A percentile compares a stretch with the other conserved stretches of the same genome.
Conservation (phyloP, 2,797 vertebrate species). For the Halcyon smyrnensis region DNA sequence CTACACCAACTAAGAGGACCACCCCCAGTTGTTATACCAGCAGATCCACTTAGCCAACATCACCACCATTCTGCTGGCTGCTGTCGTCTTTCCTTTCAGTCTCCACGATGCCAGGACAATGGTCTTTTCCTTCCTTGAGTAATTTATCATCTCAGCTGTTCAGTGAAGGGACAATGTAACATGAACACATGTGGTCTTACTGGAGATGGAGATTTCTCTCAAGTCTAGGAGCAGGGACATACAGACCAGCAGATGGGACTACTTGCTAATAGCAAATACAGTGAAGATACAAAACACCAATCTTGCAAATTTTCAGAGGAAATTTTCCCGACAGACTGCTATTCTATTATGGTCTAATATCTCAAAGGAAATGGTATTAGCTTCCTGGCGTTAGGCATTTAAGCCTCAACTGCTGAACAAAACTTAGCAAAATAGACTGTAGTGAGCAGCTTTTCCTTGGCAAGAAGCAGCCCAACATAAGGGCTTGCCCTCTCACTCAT, state of each 20-base stretch:
- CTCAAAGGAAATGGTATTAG: neutral
- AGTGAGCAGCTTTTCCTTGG: neutral
- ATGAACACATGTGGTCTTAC: neutral
- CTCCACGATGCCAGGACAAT: neutral
- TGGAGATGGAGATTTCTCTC: neutral
- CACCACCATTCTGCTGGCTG: neutral
- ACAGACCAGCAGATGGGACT: neutral
- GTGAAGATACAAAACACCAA: neutral
- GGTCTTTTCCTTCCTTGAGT: neutral
- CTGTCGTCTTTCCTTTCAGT: neutral
- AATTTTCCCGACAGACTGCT: neutral
- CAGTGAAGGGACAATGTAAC: neutral
- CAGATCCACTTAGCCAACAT: neutral
- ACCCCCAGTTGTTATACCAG: neutral
- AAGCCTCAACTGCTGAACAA: neutral
- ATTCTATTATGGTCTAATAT: neutral
- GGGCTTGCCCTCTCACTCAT: neutral
- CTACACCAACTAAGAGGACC: neutral
- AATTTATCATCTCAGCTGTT: neutral
- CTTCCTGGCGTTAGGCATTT: neutral
- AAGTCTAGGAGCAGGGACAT: neutral
- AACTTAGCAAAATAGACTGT: neutral
- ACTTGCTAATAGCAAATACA: neutral
- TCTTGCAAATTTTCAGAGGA: neutral
- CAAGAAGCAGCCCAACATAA: neutral